Evolutionary conservation across 2,797 vertebrate genomes (phyloP), one percentile per base, ranked within the genome.

Genomic region (Gallinago stenura): DNA sequence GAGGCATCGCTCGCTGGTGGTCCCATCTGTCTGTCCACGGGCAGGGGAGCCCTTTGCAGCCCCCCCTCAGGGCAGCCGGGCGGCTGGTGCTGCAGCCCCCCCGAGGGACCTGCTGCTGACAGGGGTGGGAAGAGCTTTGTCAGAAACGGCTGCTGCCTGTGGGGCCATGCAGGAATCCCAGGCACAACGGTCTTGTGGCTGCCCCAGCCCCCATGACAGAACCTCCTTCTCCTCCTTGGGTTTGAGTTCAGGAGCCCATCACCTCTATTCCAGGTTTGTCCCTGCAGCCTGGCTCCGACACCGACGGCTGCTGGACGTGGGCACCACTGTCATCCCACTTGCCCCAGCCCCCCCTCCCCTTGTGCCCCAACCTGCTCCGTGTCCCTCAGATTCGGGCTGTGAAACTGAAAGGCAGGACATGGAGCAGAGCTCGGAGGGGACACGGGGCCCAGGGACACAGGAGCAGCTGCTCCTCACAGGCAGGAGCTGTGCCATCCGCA

Each of bases 391-490:
- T 58, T 35, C 26, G 39, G 62, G 54, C 15, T 46, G 46, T 10
- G 19, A 37, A 87, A 3, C 71, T 46, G 31, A 35, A 51, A 21
- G n/a, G 43, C 50, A 46, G 22, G 71, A 10, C 3, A 2, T 8
- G 37, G 39, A 51, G 66, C 53, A 15, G 69, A 30, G 39, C 19
- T 26, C 3, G 64, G 71, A 20, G 28, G 58, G 50, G 35, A 19
- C 4, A 18, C 3, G 6, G 25, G 30, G 25, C 22, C 21, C 0
- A 0, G 53, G 58, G 51, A 12, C 1, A 2, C 0, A 0, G 77
- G 48, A 61, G 77, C 88, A 66, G 88, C 88, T 70, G 86, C 89
- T 92, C 46, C 73, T 53, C 28, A 8, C 7, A 7, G 31, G 20
- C 48, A 28, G 84, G 28, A 15, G 72, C 66, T 17, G 35, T 3